Evolutionary conservation across 2,113 vertebrate genomes (phyloP), one percentile per base, ranked within the genome.

Genomic region (Uropsilus gracilis): DNA sequence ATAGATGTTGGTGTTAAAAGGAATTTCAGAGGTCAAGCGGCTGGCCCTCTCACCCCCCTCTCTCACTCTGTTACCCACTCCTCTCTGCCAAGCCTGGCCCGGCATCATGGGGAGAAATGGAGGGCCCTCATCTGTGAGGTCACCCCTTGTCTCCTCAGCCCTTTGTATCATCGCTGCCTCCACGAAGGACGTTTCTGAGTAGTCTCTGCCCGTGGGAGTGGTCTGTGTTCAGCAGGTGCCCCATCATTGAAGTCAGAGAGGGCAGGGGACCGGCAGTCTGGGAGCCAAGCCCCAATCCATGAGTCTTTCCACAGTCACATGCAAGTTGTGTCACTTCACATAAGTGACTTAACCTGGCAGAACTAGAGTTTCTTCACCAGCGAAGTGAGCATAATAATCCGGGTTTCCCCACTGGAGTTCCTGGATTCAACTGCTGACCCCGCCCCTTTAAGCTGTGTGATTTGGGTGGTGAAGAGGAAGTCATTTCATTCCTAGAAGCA

Each of bases 21-120:
- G 61, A 26, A 32, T 66, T 71, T 42, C 42, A 59, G 18, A 76
- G 59, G 22, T 32, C 39, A 37, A 44, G 63, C 37, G 9, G 53
- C 48, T 13, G 37, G 68, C 50, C 30, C 42, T 14, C 22, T 18
- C 46, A 24, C 44, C 63, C 64, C 64, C 3, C 2, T 10, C 5
- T 0, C 39, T 28, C 0, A 0, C 42, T 75, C n/a, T 0, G 28
- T 50, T 42, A 17, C 63, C 3, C 61, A 0, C 4, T 28, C 22
- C n/a, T 64, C 73, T 44, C 48, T 44, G n/a, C 24, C 73, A 57
- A 18, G 39, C 30, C 24, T 57, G 57, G 48, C 77, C 39, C 11
- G 44, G 28, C 73, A 48, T 73, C 22, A 6, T 22, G 20, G 32
- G 7, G 3, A 11, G 59, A 26, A 28, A 3, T 53, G 1, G 30